Conservation (phyloP, 2,888 invertebrate genomes). For the Macropis europaea region DNA sequence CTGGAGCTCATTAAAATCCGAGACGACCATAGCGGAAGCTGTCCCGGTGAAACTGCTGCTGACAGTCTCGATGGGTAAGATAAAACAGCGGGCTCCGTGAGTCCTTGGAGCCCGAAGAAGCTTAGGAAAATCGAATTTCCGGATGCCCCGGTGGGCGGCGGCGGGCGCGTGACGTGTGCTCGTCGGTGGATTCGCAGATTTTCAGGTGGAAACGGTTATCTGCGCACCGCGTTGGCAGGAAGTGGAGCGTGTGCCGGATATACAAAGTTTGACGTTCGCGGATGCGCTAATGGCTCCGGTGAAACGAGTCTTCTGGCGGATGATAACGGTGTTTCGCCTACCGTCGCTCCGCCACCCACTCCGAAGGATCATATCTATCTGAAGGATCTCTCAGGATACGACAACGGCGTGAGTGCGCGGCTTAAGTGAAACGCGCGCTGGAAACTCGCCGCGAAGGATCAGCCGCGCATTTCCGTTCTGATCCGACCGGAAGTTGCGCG, state of each 20-base stretch:
- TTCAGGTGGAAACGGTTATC: constrained; percentile 44
- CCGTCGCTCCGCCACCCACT: constrained; percentile 9
- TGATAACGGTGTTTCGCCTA: constrained; percentile 52
- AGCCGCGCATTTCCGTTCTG: background rate
- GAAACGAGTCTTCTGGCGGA: constrained; percentile 57
- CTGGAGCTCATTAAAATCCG: no score
- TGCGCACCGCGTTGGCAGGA: constrained; percentile 41
- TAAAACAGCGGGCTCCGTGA: background rate
- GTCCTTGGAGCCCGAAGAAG: background rate
- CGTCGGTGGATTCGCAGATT: constrained; percentile 24
- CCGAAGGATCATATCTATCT: constrained; percentile 56
- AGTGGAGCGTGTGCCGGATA: constrained; percentile 45
- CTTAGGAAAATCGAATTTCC: constrained; percentile 7
- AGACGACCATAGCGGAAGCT: no score
- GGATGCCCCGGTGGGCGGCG: background rate
- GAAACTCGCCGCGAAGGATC: constrained; percentile 6
- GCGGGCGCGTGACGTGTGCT: background rate
- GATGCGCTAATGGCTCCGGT: constrained; percentile 59
- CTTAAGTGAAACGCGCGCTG: constrained; percentile 44
- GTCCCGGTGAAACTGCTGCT: no score
- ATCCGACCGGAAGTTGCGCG: no score
- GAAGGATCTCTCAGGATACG: constrained; percentile 56
- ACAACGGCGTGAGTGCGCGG: constrained; percentile 38
- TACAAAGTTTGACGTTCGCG: constrained; percentile 60
- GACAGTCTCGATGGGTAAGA: background rate